phyloP scores from a whole-genome alignment of 2,113 vertebrate genomes.

The Scomber scombrus region DNA sequence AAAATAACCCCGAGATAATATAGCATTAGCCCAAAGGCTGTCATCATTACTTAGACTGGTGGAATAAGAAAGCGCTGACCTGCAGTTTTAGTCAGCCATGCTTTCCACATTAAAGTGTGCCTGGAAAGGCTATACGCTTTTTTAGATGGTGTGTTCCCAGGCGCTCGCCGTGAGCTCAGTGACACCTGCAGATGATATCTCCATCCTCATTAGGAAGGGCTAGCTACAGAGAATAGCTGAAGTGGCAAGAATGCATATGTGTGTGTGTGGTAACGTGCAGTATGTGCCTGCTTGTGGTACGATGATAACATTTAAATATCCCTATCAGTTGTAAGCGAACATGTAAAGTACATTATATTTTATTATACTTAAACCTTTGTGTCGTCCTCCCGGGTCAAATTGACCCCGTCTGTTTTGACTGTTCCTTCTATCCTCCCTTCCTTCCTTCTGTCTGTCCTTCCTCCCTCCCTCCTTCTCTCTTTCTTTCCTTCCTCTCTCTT shows the following conservation, averaged over 20 bases:
- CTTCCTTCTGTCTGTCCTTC: too few species aligned
- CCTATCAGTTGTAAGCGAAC: neutral
- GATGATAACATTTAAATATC: neutral
- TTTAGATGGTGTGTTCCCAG: conserved; percentile 3
- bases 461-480: too few species aligned
- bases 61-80: conserved; percentile 53
- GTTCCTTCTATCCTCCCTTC: too few species aligned
- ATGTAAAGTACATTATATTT: too few species aligned
- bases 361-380: too few species aligned
- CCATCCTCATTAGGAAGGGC: conserved; percentile 54
- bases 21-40: conserved; percentile 46
- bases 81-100: conserved; percentile 28
- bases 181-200: conserved; percentile 48
- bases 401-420: too few species aligned
- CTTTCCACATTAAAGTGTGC: conserved; percentile 22
- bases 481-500: too few species aligned
- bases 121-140: neutral
- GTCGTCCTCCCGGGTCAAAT: too few species aligned
- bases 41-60: conserved; percentile 45
- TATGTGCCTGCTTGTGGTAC: neutral
- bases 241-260: neutral
- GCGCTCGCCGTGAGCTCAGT: conserved; percentile 7
- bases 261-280: neutral
- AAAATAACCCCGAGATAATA: conserved; percentile 59
- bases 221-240: conserved; percentile 12